Conservation (phyloP, 2,113 vertebrate species). For the rat (Rattus norvegicus) region GRCr8 NC_086024.1:71758501-71759000, state of each 20-base stretch:
- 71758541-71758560: not conserved
- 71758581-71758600: not conserved
- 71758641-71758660: not conserved
- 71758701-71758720: not conserved
- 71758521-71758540: not conserved
- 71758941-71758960: not conserved
- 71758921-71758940: not conserved
- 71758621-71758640: not conserved
- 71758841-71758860: not conserved
- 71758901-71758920: not conserved
- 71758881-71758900: not conserved
- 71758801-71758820: not conserved
- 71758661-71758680: not conserved
- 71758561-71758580: not conserved
- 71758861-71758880: not conserved
- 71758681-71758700: not conserved
- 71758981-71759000: conserved; percentile 73
- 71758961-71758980: conserved; percentile 40
- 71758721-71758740: not conserved
- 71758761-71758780: not conserved
- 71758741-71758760: not conserved
- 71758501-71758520: not conserved
- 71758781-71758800: not conserved
- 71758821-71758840: not conserved
- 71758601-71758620: not conserved